Conservation (phyloP, 2,888 invertebrate species). For the Nomada hirtipes region DNA sequence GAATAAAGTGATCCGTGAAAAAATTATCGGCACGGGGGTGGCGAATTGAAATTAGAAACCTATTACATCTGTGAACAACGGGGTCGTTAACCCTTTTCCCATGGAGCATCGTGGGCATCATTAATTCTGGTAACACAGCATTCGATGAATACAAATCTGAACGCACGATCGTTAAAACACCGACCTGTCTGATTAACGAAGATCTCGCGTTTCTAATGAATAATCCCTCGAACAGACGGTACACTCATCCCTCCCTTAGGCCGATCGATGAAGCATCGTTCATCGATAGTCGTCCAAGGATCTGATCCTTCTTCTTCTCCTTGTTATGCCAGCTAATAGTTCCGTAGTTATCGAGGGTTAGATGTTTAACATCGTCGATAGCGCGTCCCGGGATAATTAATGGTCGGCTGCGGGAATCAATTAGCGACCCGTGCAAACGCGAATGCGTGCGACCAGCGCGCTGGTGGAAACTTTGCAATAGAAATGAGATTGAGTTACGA, state of each 20-base stretch:
- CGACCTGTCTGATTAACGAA: neutral
- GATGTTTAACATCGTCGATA: conserved; percentile 25
- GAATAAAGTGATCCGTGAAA: neutral
- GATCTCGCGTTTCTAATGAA: conserved; percentile 23
- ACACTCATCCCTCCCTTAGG: neutral
- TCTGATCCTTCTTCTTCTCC: neutral
- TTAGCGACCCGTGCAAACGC: conserved; percentile 40
- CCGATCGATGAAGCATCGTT: no score
- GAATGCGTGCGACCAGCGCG: neutral
- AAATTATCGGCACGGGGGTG: neutral
- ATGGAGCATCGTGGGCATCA: neutral
- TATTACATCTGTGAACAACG: no score
- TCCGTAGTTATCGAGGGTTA: neutral
- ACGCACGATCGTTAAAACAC: conserved; percentile 1
- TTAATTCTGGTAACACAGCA: conserved; percentile 11
- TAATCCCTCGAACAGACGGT: neutral
- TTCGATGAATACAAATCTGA: conserved; percentile 13
- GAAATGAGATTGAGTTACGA: conserved; percentile 54
- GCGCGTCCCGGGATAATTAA: conserved; percentile 42
- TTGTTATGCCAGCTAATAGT: conserved; percentile 12
- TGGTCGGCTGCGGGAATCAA: conserved; percentile 38
- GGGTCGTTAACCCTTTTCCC: neutral
- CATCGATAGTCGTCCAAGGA: no score
- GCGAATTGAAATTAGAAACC: neutral
- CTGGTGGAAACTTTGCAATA: conserved; percentile 26